Evolutionary conservation across 2,113 vertebrate genomes (phyloP), one percentile per base, ranked within the genome.

Genomic region (Hypomesus transpacificus): DNA sequence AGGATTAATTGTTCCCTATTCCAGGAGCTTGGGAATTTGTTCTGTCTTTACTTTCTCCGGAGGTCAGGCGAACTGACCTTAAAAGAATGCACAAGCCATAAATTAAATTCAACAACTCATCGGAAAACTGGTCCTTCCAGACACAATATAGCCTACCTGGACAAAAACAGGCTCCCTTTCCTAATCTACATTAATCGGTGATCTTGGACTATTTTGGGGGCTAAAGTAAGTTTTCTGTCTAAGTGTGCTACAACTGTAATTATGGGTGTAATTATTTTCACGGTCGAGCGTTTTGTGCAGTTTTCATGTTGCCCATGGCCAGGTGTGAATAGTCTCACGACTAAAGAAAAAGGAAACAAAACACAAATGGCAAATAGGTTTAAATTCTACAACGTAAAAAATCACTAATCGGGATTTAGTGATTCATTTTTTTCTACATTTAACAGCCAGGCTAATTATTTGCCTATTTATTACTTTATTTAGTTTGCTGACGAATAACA

Each of bases 41-140:
- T 91, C 93, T 87, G 91, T 88, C 91, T 92, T 87, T 92, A 94
- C 94, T 96, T 93, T 94, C 88, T 87, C 91, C 87, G 82, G 92
- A 91, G 95, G 94, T 96, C 95, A 96, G 90, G 93, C 91, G 94
- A 94, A 94, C 90, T 94, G 95, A 96, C 95, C 94, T 93, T 90
- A 91, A 88, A 96, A 95, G 94, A 98, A 98, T 96, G 95, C 94
- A 92, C 89, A 93, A 94, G 93, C 91, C 93, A 94, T 98, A 96
- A 96, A 98, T 97, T 95, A 93, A 93, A 94, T 93, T 89, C 82
- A 94, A 95, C 93, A 91, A 93, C 92, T 91, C 91, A 94, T 84
- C 87, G 89, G 90, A 87, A 81, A 88, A 87, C 91, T 90, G 92
- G 91, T 93, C 92, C 89, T 92, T 95, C 93, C 93, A 91, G 87